phyloP scores from a whole-genome alignment of 2,888 invertebrate genomes.

The Physocephala rufipes region DNA sequence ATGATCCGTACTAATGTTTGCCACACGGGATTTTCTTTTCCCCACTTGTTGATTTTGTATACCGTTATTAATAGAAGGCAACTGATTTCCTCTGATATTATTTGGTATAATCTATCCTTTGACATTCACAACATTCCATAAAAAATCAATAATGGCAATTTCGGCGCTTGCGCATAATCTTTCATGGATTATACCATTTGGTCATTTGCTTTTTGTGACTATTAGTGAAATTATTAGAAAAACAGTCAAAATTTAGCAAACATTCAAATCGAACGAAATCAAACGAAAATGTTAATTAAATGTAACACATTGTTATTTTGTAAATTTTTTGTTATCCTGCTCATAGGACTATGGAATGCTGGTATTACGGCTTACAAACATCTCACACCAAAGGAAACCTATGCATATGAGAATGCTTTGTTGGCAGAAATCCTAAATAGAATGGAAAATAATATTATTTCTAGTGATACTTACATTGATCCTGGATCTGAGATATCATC shows the following conservation, averaged over 20 bases:
- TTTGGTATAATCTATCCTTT: too few relatives aligned
- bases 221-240: too few relatives aligned
- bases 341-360: neutral
- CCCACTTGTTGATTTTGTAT: too few relatives aligned
- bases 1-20: too few relatives aligned
- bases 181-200: neutral
- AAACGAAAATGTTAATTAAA: slow-evolving; percentile 11
- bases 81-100: too few relatives aligned
- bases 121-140: neutral
- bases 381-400: slow-evolving; percentile 68
- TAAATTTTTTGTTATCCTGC: slow-evolving; percentile 16
- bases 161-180: slow-evolving; percentile 7
- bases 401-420: slow-evolving; percentile 73
- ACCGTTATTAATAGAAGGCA: too few relatives aligned
- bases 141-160: slow-evolving; percentile 17
- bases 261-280: neutral
- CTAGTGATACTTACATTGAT: slow-evolving; percentile 68
- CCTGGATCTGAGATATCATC: slow-evolving; percentile 57
- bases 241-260: neutral
- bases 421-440: slow-evolving; percentile 81
- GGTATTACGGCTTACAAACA: neutral
- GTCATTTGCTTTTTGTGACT: too few relatives aligned
- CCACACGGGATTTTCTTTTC: too few relatives aligned
- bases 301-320: neutral
- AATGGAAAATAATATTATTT: slow-evolving; percentile 80